These are phyloP conservation scores for Pipistrellus nathusii DNA, from an alignment of 2,797 vertebrate species.

Conservation along the genomic window DNA sequence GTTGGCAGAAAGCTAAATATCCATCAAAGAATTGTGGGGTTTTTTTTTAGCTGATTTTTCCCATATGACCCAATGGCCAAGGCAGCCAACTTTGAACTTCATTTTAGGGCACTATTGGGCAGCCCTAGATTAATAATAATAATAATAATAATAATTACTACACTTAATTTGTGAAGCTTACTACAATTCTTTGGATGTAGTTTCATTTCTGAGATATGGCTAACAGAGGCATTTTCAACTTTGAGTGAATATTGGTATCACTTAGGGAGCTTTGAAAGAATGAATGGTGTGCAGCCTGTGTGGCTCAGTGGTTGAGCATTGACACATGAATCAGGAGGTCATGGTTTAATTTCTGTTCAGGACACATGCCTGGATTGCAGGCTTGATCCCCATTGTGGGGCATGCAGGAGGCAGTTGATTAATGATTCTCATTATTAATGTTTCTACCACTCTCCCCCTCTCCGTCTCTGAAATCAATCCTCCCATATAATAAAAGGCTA, in stretches of 20 bases:
- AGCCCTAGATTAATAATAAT: slow-evolving; percentile 1
- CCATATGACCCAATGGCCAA: slow-evolving; percentile 35
- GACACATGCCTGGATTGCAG: too few species aligned
- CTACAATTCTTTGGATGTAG: not conserved
- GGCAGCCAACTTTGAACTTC: slow-evolving; percentile 9
- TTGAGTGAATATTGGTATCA: slow-evolving; percentile 7
- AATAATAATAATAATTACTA: slow-evolving; percentile 39
- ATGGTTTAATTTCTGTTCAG: too few species aligned
- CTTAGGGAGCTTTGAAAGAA: not conserved
- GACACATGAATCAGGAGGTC: too few species aligned
- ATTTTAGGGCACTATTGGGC: slow-evolving; percentile 35
- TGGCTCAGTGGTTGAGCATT: too few species aligned
- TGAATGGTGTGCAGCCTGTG: not conserved
- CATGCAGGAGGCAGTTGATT: too few species aligned
- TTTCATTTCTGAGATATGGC: not conserved
- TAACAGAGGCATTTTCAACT: not conserved
- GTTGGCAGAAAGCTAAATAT: slow-evolving; percentile 67
- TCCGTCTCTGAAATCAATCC: too few species aligned
- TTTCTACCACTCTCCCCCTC: too few species aligned
- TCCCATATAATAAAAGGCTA: too few species aligned
- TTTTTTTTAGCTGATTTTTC: slow-evolving; percentile 64
- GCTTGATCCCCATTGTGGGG: too few species aligned
- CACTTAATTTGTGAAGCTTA: not conserved
- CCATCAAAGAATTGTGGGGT: slow-evolving; percentile 60
- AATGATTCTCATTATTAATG: too few species aligned